Conservation (phyloP, 2,797 vertebrate species). For the Fringilla coelebs region DNA sequence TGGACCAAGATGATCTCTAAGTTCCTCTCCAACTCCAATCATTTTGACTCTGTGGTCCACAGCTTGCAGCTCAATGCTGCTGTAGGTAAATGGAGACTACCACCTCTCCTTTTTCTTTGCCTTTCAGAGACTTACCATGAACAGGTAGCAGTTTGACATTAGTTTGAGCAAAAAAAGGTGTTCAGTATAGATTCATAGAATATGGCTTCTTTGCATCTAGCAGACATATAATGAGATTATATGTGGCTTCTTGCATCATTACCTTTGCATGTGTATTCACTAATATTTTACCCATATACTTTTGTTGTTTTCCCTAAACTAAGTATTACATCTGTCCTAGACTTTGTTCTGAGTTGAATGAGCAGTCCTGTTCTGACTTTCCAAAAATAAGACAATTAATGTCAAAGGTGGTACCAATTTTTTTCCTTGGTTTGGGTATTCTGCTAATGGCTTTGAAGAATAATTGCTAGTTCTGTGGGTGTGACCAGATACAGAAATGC, state of each 20-base stretch:
- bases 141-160: not conserved
- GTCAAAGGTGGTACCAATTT: not conserved
- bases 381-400: not conserved
- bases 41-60: not conserved
- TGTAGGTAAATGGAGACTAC: not conserved
- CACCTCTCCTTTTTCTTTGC: not conserved
- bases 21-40: not conserved
- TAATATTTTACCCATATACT: not conserved
- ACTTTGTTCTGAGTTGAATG: not conserved
- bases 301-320: not conserved
- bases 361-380: not conserved
- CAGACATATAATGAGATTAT: not conserved
- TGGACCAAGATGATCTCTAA: not conserved
- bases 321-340: not conserved
- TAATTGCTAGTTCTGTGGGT: not conserved
- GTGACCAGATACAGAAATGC: not conserved
- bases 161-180: not conserved
- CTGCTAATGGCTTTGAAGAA: not conserved
- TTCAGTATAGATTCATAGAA: not conserved
- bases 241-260: not conserved
- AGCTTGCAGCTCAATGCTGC: not conserved
- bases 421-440: not conserved
- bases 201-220: not conserved
- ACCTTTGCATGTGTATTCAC: not conserved
- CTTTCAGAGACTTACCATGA: not conserved